Conservation (phyloP, 2,888 invertebrate species). For the Parnassius glacialis region DNA sequence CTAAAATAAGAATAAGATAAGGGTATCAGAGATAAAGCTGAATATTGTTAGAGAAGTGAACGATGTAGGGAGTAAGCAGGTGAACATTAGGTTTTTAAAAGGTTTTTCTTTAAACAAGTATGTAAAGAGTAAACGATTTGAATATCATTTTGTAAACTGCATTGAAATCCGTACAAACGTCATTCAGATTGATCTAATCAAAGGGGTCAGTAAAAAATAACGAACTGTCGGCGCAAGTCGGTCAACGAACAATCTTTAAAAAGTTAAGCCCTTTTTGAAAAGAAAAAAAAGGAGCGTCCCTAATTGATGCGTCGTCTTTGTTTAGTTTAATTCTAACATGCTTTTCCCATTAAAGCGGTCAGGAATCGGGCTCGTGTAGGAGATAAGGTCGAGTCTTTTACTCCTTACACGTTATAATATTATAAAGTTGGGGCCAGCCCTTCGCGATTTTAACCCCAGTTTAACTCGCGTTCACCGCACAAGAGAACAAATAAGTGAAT, state of each 20-base stretch:
- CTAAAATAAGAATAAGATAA: slow-evolving; percentile 18
- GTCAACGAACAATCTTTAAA: slow-evolving; percentile 72
- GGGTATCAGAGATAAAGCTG: slow-evolving; percentile 15
- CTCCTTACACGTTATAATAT: slow-evolving; percentile 79
- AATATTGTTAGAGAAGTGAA: slow-evolving; percentile 24
- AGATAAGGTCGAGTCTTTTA: slow-evolving; percentile 78
- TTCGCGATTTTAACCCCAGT: slow-evolving; percentile 63
- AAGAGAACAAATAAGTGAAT: slow-evolving; percentile 67
- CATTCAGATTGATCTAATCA: slow-evolving; percentile 77
- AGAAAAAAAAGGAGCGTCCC: slow-evolving; percentile 60
- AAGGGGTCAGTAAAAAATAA: slow-evolving; percentile 74
- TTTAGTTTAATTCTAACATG: slow-evolving; percentile 82
- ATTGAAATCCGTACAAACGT: slow-evolving; percentile 75
- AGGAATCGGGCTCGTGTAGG: slow-evolving; percentile 71
- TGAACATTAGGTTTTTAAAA: slow-evolving; percentile 8
- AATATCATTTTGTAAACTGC: slow-evolving; percentile 69
- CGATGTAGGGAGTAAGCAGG: slow-evolving; percentile 5
- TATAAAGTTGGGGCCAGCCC: slow-evolving; percentile 61
- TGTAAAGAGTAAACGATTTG: slow-evolving; percentile 46
- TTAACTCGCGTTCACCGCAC: slow-evolving; percentile 60
- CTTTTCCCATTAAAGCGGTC: slow-evolving; percentile 82
- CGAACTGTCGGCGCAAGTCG: slow-evolving; percentile 64
- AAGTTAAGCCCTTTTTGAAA: slow-evolving; percentile 72
- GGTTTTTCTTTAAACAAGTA: slow-evolving; percentile 21
- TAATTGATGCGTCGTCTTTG: slow-evolving; percentile 82